These are phyloP conservation scores for Antedon mediterranea DNA, from an alignment of 53 echinoderm and acorn worm species.

Conservation along the genomic window DNA sequence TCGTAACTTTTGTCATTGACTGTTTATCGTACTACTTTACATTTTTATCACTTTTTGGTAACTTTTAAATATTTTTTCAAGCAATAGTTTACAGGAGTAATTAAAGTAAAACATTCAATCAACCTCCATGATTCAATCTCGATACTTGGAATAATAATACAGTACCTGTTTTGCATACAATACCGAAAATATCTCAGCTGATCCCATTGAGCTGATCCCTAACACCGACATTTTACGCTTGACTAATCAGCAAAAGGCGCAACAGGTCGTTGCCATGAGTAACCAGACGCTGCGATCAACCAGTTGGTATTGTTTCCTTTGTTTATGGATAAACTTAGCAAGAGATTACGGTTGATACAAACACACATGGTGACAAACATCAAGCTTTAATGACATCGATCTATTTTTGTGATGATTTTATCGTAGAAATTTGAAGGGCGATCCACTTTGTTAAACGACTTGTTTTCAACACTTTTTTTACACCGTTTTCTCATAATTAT, in stretches of 20 bases:
- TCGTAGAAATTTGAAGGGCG: no score
- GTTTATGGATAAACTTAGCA: background rate
- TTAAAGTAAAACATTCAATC: no score
- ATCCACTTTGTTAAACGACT: no score
- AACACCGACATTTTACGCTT: background rate
- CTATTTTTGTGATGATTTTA: background rate
- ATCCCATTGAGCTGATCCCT: background rate
- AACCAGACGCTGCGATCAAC: background rate
- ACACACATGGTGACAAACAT: background rate
- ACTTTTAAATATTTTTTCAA: no score
- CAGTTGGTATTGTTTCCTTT: background rate
- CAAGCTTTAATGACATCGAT: background rate
- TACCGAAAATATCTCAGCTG: background rate
- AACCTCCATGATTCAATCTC: no score
- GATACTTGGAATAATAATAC: no score
- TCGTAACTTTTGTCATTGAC: no score
- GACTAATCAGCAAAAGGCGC: background rate
- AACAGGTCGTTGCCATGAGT: background rate
- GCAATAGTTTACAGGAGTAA: no score
- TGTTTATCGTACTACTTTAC: no score
- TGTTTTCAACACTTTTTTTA: no score
- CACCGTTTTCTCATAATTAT: no score
- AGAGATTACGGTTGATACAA: background rate
- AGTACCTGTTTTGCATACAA: background rate
- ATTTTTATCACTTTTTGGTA: no score